phyloP scores from a whole-genome alignment of 2,888 invertebrate species.

The Pyralis farinalis region DNA sequence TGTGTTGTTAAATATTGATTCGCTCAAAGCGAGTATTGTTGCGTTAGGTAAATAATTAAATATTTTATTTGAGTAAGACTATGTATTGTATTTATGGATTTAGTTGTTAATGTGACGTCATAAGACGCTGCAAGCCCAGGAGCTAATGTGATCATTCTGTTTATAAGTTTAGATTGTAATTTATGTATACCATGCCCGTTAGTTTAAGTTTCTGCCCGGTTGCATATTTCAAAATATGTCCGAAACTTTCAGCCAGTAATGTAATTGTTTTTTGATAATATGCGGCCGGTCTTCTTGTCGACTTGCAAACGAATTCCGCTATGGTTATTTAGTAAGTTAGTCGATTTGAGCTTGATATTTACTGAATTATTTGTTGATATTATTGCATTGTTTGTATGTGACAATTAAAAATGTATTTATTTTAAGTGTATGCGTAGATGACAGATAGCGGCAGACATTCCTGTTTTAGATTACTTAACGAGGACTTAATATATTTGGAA shows the following conservation, averaged over 20 bases:
- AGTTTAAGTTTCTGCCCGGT: background rate
- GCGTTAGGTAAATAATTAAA: constrained; percentile 39
- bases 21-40: constrained; percentile 61
- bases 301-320: constrained; percentile 14
- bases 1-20: constrained; percentile 51
- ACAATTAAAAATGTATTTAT: constrained; percentile 21
- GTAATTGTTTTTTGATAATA: background rate
- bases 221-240: background rate
- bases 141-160: constrained; percentile 65
- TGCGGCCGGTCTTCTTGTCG: background rate
- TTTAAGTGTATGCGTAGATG: too few relatives aligned
- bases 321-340: constrained; percentile 15
- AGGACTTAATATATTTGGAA: too few relatives aligned
- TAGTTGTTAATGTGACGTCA: constrained; percentile 45
- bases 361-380: constrained; percentile 4
- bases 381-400: constrained; percentile 22
- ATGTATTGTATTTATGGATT: constrained; percentile 45
- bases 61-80: constrained; percentile 38
- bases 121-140: constrained; percentile 46
- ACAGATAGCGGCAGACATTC: too few relatives aligned
- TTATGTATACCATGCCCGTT: constrained; percentile 16
- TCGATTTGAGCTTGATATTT: constrained; percentile 23
- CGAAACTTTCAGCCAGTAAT: background rate
- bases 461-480: too few relatives aligned
- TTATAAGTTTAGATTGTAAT: constrained; percentile 31